Evolutionary conservation across 1,140 invertebrate species (phyloP).

Genomic region (Euschistus heros): DNA sequence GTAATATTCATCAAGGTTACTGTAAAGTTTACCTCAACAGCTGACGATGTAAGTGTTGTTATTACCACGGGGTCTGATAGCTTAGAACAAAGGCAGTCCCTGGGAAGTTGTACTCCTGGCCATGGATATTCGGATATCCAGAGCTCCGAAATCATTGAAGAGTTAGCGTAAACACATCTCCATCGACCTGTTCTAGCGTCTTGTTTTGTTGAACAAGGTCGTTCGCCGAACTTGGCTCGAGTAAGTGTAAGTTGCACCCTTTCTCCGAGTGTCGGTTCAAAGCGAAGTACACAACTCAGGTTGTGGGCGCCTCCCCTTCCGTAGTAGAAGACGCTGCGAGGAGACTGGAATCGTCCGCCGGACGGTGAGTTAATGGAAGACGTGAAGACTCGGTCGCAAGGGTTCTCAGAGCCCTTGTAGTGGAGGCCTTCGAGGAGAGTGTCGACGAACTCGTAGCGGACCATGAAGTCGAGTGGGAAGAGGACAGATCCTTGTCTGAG

Average conservation of each 20-base stretch:
- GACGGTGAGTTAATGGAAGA: constrained; percentile 31
- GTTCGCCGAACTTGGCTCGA: constrained; percentile 51
- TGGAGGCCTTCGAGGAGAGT: constrained; percentile 43
- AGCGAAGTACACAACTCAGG: constrained; percentile 60
- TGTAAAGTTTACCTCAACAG: constrained; percentile 59
- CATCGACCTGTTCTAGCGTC: constrained; percentile 53
- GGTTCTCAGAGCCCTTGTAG: constrained; percentile 40
- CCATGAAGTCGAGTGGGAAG: constrained; percentile 62
- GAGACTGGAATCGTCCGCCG: constrained; percentile 57
- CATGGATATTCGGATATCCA: constrained; percentile 63
- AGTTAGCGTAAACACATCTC: constrained; percentile 42
- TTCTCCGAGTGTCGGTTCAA: constrained; percentile 55
- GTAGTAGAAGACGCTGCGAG: constrained; percentile 68
- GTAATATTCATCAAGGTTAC: constrained; percentile 69
- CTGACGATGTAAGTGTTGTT: constrained; percentile 51
- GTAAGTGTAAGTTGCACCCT: constrained; percentile 52
- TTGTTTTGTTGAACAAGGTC: constrained; percentile 49
- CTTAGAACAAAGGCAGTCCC: constrained; percentile 65
- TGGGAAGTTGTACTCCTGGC: constrained; percentile 45
- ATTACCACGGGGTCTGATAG: constrained; percentile 46
- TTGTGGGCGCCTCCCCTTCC: constrained; percentile 65
- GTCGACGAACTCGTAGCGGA: constrained; percentile 67
- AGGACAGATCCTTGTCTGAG: constrained; percentile 64
- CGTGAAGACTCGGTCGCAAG: constrained; percentile 49
- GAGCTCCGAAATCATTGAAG: constrained; percentile 42